Evolutionary conservation across 2,888 invertebrate species (phyloP).

Genomic region (Xanthostigma xanthostigma): DNA sequence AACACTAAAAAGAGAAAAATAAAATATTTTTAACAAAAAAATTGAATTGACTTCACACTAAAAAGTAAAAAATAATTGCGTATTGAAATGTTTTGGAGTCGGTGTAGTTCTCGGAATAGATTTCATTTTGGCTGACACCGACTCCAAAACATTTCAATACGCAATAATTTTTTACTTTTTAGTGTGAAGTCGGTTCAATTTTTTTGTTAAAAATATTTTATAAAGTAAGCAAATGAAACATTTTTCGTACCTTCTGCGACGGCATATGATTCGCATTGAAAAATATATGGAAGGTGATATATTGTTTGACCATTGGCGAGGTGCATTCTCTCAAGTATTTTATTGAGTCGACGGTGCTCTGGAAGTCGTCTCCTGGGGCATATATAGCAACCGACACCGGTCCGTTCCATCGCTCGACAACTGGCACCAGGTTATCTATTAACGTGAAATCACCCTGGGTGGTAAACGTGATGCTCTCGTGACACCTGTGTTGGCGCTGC

Average conservation of each 20-base stretch:
- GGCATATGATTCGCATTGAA: conserved; percentile 80
- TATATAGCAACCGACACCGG: conserved; percentile 78
- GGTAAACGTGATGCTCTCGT: conserved; percentile 79
- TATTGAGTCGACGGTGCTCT: conserved; percentile 62
- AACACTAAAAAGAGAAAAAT: too few relatives aligned
- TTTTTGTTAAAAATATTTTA: too few relatives aligned
- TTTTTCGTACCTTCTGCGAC: conserved; percentile 29
- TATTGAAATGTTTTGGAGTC: too few relatives aligned
- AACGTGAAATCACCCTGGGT: conserved; percentile 87
- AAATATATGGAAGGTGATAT: conserved; percentile 79
- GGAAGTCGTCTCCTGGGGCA: conserved; percentile 72
- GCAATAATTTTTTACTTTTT: too few relatives aligned
- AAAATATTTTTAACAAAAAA: too few relatives aligned
- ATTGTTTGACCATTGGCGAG: conserved; percentile 54
- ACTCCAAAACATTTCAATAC: too few relatives aligned
- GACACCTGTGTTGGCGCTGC: conserved; percentile 48
- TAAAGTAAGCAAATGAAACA: too few relatives aligned
- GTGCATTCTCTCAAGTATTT: conserved; percentile 66
- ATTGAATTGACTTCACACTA: too few relatives aligned
- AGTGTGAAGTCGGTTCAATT: too few relatives aligned
- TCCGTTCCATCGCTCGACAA: conserved; percentile 75
- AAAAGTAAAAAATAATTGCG: too few relatives aligned
- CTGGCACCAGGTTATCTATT: conserved; percentile 73
- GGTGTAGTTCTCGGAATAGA: too few relatives aligned
- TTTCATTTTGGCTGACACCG: too few relatives aligned